These are phyloP conservation scores for Paragorgia papillata DNA, from an alignment of 92 coral and sea anemone species.

Conservation along the genomic window DNA sequence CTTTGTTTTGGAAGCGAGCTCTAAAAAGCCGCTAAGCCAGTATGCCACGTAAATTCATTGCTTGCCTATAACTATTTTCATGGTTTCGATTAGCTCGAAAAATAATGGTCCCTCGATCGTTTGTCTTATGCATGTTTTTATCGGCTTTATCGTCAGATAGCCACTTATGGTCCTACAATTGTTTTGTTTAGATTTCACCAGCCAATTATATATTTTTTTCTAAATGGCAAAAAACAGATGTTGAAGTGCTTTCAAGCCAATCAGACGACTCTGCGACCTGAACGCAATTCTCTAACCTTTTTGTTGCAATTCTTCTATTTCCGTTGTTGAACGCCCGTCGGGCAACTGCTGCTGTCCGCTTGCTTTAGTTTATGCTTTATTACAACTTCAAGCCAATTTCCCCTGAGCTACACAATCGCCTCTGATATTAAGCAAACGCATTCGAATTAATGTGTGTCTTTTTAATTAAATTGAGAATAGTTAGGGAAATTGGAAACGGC, in stretches of 20 bases:
- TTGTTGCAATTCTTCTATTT: not conserved
- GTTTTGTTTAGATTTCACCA: slow-evolving; percentile 11
- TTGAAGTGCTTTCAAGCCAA: not conserved
- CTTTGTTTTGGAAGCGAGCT: too few species aligned
- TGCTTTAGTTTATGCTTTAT: too few species aligned
- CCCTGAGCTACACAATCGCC: not conserved
- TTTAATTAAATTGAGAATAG: slow-evolving; percentile 4
- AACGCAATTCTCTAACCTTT: not conserved
- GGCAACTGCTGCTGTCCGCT: too few species aligned
- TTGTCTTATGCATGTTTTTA: too few species aligned
- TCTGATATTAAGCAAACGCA: not conserved
- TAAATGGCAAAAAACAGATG: slow-evolving; percentile 9
- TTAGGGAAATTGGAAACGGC: not conserved
- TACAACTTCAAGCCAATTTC: too few species aligned
- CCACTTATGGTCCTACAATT: too few species aligned
- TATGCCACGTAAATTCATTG: too few species aligned
- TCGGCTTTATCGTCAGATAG: too few species aligned
- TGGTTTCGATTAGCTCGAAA: too few species aligned
- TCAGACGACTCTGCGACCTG: not conserved
- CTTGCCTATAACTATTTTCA: too few species aligned
- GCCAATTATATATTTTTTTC: slow-evolving; percentile 10
- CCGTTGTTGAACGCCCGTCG: not conserved
- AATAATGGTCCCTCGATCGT: too few species aligned
- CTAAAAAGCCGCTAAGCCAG: too few species aligned
- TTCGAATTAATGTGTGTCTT: not conserved